phyloP scores from a whole-genome alignment of 1,140 invertebrate genomes.

The Thaumatotibia leucotreta region DNA sequence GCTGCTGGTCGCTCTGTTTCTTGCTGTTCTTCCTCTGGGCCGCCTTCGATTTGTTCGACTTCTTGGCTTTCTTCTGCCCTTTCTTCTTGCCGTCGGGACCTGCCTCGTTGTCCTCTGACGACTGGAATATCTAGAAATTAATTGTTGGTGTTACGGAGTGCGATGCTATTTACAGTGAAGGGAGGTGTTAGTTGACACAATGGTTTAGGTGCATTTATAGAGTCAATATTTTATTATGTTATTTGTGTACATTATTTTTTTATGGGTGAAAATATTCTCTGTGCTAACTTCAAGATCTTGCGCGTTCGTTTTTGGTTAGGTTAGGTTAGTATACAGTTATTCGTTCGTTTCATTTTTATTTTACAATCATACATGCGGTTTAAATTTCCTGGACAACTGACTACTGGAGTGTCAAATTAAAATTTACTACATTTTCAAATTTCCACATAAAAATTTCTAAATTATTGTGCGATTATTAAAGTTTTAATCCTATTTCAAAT shows the following conservation, averaged over 20 bases:
- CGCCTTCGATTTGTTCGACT: conserved; percentile 97
- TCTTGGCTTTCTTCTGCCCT: conserved; percentile 98
- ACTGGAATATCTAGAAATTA: conserved; percentile 83
- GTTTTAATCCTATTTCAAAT: too few relatives aligned
- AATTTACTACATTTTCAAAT: too few relatives aligned
- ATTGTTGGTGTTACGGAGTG: conserved; percentile 28
- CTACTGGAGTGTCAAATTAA: too few relatives aligned
- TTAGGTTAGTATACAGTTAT: too few relatives aligned
- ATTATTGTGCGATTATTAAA: too few relatives aligned
- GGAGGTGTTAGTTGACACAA: background rate
- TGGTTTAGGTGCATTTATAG: background rate
- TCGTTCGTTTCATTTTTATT: too few relatives aligned
- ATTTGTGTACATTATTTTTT: background rate
- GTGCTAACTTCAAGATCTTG: too few relatives aligned
- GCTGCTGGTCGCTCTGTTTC: conserved; percentile 95
- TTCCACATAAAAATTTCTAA: too few relatives aligned
- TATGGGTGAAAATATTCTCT: background rate
- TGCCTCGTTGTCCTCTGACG: conserved; percentile 87
- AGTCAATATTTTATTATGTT: too few relatives aligned
- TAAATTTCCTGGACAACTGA: too few relatives aligned
- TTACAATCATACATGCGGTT: too few relatives aligned
- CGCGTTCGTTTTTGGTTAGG: too few relatives aligned
- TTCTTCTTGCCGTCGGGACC: conserved; percentile 96
- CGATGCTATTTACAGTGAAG: background rate
- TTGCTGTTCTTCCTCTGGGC: conserved; percentile 96